phyloP scores from a whole-genome alignment of 2,113 vertebrate genomes.

The Pachyramphus minor region DNA sequence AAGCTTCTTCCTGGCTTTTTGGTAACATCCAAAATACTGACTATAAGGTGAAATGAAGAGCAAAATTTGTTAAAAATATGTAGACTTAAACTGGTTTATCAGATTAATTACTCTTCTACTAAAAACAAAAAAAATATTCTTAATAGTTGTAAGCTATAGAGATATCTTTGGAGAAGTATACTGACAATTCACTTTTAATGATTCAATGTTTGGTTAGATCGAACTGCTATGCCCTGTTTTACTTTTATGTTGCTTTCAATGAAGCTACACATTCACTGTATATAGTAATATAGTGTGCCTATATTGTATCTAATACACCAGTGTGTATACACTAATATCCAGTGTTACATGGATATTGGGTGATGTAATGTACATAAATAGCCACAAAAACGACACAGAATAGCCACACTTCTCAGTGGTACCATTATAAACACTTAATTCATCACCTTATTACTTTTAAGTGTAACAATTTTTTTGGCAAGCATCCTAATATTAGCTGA shows the following conservation, averaged over 20 bases:
- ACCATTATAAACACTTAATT: not conserved
- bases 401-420: not conserved
- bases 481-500: not conserved
- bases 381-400: not conserved
- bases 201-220: not conserved
- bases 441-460: no score
- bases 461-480: not conserved
- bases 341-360: not conserved
- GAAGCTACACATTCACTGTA: not conserved
- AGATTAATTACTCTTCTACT: not conserved
- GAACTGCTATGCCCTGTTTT: not conserved
- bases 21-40: not conserved
- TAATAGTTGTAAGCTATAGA: not conserved
- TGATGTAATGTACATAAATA: not conserved
- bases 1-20: not conserved
- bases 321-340: no score
- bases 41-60: not conserved
- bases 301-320: no score
- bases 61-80: not conserved
- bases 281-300: not conserved
- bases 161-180: not conserved
- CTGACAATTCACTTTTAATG: not conserved
- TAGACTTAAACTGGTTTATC: not conserved
- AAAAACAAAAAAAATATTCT: not conserved
- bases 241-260: not conserved